These are phyloP conservation scores for Rhagium mordax DNA, from an alignment of 2,888 invertebrate genomes.

Conservation along the genomic window DNA sequence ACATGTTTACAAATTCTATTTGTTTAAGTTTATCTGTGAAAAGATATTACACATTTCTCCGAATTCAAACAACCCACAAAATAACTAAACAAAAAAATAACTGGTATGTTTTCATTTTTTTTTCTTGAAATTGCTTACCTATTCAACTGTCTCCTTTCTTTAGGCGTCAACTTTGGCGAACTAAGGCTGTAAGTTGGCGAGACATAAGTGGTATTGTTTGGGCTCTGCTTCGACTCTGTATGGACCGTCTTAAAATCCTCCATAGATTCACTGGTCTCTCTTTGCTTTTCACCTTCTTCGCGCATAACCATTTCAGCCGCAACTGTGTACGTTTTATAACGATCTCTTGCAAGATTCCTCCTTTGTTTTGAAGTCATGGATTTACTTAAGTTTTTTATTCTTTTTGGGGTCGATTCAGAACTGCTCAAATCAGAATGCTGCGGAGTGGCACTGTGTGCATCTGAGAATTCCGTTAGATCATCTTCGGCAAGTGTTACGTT, in stretches of 20 bases:
- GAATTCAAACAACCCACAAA: too few relatives aligned
- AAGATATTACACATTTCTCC: too few relatives aligned
- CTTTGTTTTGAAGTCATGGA: slow-evolving; percentile 84
- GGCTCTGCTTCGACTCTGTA: slow-evolving; percentile 12
- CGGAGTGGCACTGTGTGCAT: slow-evolving; percentile 76
- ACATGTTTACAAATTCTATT: too few relatives aligned
- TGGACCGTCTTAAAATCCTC: slow-evolving; percentile 56
- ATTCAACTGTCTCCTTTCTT: slow-evolving; percentile 78
- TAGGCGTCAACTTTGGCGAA: slow-evolving; percentile 73
- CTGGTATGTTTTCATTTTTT: too few relatives aligned
- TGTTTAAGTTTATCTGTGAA: too few relatives aligned
- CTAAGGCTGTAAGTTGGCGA: slow-evolving; percentile 47
- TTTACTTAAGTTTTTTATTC: slow-evolving; percentile 70
- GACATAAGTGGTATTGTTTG: slow-evolving; percentile 40
- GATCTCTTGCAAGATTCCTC: slow-evolving; percentile 81
- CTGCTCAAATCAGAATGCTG: slow-evolving; percentile 81
- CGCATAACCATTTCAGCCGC: slow-evolving; percentile 75
- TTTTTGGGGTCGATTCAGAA: slow-evolving; percentile 83
- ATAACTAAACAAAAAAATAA: too few relatives aligned
- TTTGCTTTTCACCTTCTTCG: slow-evolving; percentile 63
- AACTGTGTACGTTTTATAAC: slow-evolving; percentile 88
- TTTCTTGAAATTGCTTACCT: slow-evolving; percentile 64
- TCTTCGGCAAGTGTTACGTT: slow-evolving; percentile 54
- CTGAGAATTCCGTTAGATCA: slow-evolving; percentile 68
- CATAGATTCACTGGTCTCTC: slow-evolving; percentile 41